Conservation (phyloP, 2,113 vertebrate species). For the Neomonachus schauinslandi region DNA sequence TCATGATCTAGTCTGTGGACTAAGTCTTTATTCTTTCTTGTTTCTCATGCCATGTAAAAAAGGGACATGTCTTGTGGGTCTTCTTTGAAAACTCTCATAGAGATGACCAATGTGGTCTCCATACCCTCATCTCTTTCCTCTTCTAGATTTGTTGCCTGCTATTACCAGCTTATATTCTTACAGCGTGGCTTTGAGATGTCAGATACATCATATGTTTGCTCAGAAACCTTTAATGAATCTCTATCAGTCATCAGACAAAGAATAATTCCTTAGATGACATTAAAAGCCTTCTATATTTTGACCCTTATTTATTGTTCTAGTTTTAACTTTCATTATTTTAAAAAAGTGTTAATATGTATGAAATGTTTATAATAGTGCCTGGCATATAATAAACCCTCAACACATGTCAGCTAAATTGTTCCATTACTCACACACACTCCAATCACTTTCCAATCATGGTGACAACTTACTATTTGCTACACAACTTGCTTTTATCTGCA, state of each 20-base stretch:
- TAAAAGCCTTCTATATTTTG: not conserved
- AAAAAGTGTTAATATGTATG: not conserved
- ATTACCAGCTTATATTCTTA: not conserved
- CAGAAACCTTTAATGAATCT: not conserved
- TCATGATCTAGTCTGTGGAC: not conserved
- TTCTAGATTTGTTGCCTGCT: not conserved
- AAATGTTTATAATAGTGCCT: not conserved
- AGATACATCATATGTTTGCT: not conserved
- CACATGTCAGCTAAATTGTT: not conserved
- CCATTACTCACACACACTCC: not conserved
- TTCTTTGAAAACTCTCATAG: not conserved
- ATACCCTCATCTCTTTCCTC: not conserved
- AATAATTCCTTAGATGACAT: not conserved
- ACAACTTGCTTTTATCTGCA: not conserved
- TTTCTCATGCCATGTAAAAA: not conserved
- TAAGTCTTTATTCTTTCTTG: not conserved
- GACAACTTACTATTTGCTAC: not conserved
- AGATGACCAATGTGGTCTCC: not conserved
- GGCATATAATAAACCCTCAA: not conserved
- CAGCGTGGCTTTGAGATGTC: not conserved
- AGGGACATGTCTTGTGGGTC: not conserved
- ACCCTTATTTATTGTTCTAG: not conserved
- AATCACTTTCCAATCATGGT: not conserved
- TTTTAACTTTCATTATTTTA: constrained; percentile 31
- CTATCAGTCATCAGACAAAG: not conserved